Evolutionary conservation across 2,888 invertebrate species (phyloP), one percentile per base, ranked within the genome.

Genomic region (Mythimna loreyi): DNA sequence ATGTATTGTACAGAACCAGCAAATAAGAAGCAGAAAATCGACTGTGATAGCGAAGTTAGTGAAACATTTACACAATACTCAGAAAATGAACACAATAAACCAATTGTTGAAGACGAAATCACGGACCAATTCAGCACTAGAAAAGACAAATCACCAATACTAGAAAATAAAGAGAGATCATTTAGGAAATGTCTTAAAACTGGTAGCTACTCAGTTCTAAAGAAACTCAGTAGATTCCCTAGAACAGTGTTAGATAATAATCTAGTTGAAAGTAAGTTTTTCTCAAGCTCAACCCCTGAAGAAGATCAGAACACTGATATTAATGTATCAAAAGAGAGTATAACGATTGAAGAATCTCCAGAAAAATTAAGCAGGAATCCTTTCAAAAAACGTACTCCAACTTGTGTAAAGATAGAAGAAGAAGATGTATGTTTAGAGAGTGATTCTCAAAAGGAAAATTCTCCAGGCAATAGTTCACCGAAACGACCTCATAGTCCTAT

Each of bases 181-280:
- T 95, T 89, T 68, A 93, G 84, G 61, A 96, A 94, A 85, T 84
- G 85, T 30, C 63, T 93, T 0, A 88, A 81, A 76, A 90, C 85
- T 13, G 90, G 91, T 40, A 92, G 91, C 9, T 91, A 92, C 68
- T 86, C 91, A 0, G 87, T 93, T 1, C 78, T 96, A 1, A 96
- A 94, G 83, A 93, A 92, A 87, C 83, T 96, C 2, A 97, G 96
- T 80, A 93, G 92, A 78, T 97, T 97, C 72, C 94, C 96, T 65
- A 89, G 95, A 80, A 96, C 96, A 1, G 83, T 94, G 1, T 75
- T 95, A 64, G 92, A 92, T 64, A 87, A 90, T 61, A 91, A 93
- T 84, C 89, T 96, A n/a, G 96, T 97, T 5, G 96, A 96, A 82
- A 97, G 97, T 83, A 96, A 96, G 66, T 97, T 97, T 87, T 97